Evolutionary conservation across 2,797 vertebrate genomes (phyloP).

Genomic region (Squalus acanthias): DNA sequence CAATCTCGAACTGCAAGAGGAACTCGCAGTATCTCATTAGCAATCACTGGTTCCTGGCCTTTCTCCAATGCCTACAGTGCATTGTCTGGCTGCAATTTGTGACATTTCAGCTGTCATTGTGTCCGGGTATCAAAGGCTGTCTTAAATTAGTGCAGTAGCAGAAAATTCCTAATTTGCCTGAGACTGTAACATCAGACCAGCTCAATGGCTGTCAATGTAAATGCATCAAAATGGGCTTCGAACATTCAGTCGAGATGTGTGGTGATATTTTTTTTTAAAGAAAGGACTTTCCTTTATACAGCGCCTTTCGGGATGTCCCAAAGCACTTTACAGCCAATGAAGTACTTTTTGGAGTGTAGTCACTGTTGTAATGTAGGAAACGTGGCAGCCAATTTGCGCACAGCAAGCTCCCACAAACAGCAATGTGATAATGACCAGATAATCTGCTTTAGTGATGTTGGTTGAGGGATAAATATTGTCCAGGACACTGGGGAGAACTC

Average conservation of each 20-base stretch:
- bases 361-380: not conserved
- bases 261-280: too few relatives aligned
- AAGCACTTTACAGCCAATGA: not conserved
- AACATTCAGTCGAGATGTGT: not conserved
- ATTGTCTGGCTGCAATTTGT: conserved; percentile 44
- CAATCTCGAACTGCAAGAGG: conserved; percentile 39
- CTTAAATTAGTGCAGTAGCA: conserved; percentile 43
- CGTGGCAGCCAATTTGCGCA: not conserved
- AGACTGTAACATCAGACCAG: conserved; percentile 46
- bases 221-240: not conserved
- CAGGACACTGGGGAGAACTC: too few relatives aligned
- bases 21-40: conserved; percentile 57
- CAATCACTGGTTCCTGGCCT: conserved; percentile 50
- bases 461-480: not conserved
- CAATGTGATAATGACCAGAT: not conserved
- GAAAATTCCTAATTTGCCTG: conserved; percentile 49
- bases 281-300: not conserved
- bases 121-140: conserved; percentile 41
- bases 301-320: not conserved
- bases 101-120: conserved; percentile 48
- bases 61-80: conserved; percentile 47
- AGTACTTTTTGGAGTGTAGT: not conserved
- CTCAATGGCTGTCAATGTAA: conserved; percentile 38
- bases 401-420: not conserved
- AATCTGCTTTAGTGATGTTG: not conserved